A percentile compares a stretch with the other conserved stretches of the same genome.
Evolutionary conservation across 2,888 invertebrate species (phyloP).

Genomic region (Diogma glabrata): DNA sequence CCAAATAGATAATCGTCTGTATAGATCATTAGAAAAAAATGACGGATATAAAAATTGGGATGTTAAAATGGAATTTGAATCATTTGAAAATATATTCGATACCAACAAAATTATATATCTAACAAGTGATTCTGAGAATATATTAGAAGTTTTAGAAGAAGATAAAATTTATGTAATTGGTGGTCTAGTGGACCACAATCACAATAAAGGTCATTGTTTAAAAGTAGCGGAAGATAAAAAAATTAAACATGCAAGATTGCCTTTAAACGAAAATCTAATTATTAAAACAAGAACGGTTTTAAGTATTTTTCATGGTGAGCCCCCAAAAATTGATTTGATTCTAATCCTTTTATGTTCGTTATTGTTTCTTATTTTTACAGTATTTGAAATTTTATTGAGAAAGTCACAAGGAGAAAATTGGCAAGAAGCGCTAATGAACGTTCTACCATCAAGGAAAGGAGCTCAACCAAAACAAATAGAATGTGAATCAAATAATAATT

Average conservation of each 20-base stretch:
- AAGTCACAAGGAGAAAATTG: slow-evolving; percentile 68
- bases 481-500: too few relatives aligned
- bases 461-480: slow-evolving; percentile 45
- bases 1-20: slow-evolving; percentile 49
- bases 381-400: slow-evolving; percentile 70
- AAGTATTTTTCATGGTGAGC: slow-evolving; percentile 93
- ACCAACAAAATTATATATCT: slow-evolving; percentile 78
- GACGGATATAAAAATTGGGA: slow-evolving; percentile 90
- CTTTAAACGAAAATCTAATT: slow-evolving; percentile 76
- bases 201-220: slow-evolving; percentile 85
- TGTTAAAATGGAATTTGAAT: slow-evolving; percentile 57
- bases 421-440: slow-evolving; percentile 64
- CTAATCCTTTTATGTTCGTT: slow-evolving; percentile 3
- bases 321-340: too few relatives aligned
- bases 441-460: slow-evolving; percentile 67
- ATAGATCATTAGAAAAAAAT: slow-evolving; percentile 63
- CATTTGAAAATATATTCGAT: slow-evolving; percentile 58
- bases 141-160: slow-evolving; percentile 61
- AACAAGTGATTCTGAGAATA: slow-evolving; percentile 86
- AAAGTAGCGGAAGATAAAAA: slow-evolving; percentile 67
- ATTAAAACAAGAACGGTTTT: slow-evolving; percentile 90
- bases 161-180: slow-evolving; percentile 87
- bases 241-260: slow-evolving; percentile 71
- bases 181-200: slow-evolving; percentile 94
- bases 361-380: slow-evolving; percentile 36